These are phyloP conservation scores for Chaetoderma sp. DNA, from an alignment of 2,888 invertebrate species.

Conservation along the genomic window DNA sequence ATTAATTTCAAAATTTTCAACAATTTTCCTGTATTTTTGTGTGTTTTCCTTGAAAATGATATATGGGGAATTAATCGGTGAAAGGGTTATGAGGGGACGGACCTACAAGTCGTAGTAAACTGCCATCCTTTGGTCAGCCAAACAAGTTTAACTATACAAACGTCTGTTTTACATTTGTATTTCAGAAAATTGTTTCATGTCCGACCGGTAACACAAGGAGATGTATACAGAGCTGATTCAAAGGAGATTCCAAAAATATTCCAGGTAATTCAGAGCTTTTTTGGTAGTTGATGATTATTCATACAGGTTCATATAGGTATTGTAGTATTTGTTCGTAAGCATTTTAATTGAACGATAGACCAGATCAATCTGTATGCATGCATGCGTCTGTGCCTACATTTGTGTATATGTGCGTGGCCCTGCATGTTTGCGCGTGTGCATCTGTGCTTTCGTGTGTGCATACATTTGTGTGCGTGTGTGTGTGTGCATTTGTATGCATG, in stretches of 20 bases:
- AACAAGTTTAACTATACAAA: too few relatives aligned
- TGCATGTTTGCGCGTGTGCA: neutral
- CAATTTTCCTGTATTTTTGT: too few relatives aligned
- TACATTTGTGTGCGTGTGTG: too few relatives aligned
- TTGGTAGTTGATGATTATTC: too few relatives aligned
- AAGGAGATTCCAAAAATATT: constrained; percentile 99
- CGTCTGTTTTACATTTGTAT: too few relatives aligned
- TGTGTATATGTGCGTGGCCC: neutral
- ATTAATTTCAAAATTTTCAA: too few relatives aligned
- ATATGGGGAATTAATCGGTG: too few relatives aligned
- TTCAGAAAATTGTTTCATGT: constrained; percentile 98
- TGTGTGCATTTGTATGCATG: too few relatives aligned
- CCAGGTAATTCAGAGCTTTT: constrained; percentile 75
- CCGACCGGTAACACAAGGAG: constrained; percentile 97
- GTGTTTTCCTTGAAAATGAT: too few relatives aligned
- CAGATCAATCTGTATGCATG: neutral
- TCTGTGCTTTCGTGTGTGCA: neutral
- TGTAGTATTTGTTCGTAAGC: neutral
- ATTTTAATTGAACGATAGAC: neutral
- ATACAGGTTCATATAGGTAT: neutral
- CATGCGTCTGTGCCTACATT: neutral
- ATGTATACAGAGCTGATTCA: constrained; percentile 98
- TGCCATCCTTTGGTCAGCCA: too few relatives aligned
- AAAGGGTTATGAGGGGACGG: too few relatives aligned
- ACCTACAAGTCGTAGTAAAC: too few relatives aligned